Evolutionary conservation across 2,113 vertebrate species (phyloP).

Genomic region (Mesitornis unicolor): DNA sequence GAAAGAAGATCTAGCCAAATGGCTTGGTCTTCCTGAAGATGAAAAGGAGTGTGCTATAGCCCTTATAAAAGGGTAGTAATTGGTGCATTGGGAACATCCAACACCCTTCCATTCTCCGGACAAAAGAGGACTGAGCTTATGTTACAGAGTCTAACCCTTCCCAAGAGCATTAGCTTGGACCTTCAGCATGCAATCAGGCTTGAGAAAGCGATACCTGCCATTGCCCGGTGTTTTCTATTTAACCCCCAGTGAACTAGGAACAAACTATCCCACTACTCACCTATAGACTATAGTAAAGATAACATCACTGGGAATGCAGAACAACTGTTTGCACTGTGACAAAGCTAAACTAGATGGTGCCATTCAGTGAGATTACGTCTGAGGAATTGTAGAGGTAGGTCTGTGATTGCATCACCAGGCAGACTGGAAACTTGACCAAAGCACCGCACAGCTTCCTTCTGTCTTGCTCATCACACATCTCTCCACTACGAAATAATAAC

Average conservation of each 20-base stretch:
- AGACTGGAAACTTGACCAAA: neutral
- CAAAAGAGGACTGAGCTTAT: neutral
- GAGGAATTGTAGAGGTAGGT: neutral
- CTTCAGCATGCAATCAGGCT: neutral
- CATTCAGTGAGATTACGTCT: neutral
- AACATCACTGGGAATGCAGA: neutral
- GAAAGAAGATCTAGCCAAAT: neutral
- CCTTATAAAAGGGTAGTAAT: neutral
- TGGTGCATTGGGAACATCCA: neutral
- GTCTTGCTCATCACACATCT: neutral
- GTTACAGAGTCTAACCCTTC: neutral
- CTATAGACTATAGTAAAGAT: neutral
- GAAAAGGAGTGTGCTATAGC: neutral
- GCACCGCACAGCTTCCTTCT: neutral
- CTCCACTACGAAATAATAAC: neutral
- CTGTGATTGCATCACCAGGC: neutral
- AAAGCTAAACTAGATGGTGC: neutral
- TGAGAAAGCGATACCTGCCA: neutral
- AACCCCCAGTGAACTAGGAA: neutral
- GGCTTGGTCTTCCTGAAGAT: neutral
- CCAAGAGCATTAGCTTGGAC: neutral
- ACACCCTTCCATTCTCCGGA: neutral
- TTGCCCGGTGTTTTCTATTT: neutral
- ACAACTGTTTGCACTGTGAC: neutral
- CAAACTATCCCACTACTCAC: neutral